A percentile compares a stretch with the other conserved stretches of the same genome.
Evolutionary conservation across 2,113 vertebrate genomes (phyloP).

Genomic region (Marmota flaviventris): DNA sequence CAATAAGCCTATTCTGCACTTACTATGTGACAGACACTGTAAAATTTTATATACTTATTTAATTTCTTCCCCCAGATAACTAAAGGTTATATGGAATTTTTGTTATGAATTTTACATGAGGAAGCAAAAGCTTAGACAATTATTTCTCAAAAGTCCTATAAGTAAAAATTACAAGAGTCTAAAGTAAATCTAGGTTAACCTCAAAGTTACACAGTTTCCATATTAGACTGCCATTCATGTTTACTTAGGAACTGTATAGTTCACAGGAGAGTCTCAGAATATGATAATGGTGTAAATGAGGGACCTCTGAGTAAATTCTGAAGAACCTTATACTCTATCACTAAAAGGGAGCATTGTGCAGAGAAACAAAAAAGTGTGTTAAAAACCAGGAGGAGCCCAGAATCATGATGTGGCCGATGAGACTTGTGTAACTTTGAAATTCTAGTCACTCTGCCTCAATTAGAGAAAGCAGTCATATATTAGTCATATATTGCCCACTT

Average conservation of each 20-base stretch:
- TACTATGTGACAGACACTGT: not conserved
- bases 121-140: not conserved
- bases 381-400: not conserved
- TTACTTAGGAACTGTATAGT: not conserved
- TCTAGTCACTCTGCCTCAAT: not conserved
- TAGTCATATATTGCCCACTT: not conserved
- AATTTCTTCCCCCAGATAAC: not conserved
- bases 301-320: not conserved
- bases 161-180: not conserved
- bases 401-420: not conserved
- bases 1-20: not conserved
- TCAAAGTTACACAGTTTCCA: not conserved
- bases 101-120: not conserved
- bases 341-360: not conserved
- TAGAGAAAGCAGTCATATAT: not conserved
- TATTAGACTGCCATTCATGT: not conserved
- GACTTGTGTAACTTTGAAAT: not conserved
- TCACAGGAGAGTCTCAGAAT: not conserved
- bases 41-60: not conserved
- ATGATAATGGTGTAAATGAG: not conserved
- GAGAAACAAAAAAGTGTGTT: not conserved
- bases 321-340: not conserved
- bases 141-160: not conserved
- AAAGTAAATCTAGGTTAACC: not conserved
- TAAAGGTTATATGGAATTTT: not conserved